Base-by-base conservation (phyloP, 2,113 vertebrate genomes). In the Apistogramma diplotaenia region DNA sequence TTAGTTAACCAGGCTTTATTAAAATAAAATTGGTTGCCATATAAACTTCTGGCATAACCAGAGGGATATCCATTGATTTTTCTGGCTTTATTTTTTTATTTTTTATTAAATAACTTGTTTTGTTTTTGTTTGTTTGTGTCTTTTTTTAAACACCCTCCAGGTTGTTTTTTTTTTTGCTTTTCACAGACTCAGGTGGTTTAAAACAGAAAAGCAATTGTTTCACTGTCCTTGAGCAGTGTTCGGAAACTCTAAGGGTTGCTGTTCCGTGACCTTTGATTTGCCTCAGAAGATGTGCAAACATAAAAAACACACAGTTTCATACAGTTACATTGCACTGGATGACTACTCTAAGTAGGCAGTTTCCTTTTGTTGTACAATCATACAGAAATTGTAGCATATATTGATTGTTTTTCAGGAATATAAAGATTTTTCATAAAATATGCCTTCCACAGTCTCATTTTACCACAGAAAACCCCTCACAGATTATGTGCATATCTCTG, bases 361-460 rank as follows among this genome's bases (percentile, higher is more conserved):
- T 62, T 57, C 46, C 35, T 78, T 35, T 43, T 77, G 78, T 33
- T 67, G 70, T 56, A 71, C 53, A 73, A 49, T 85, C 62, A 86
- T 21, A 79, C 67, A 83, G 87, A 76, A 85, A 87, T 83, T 27
- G 16, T 37, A 6, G 65, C 88, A 78, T 85, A 91, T 88, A 84
- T 85, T 85, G 62, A 92, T 70, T 43, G 70, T 78, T 49, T 60
- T 75, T 53, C 15, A 15, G 29, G 65, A 40, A 79, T 57, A 9
- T 72, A 37, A 43, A 37, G 54, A 31, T 46, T 76, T 57, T 70
- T 46, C 57, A 72, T n/a, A 46, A 33, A 76, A 58, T 51, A 33
- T 19, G 58, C n/a, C 33, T 65, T 33, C 7, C 31, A 25, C 56
- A 2, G 57, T 78, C 23, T 78, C 49, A 46, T 73, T 85, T 74